These are phyloP conservation scores for Thinocorus orbignyianus DNA, from an alignment of 2,113 vertebrate genomes.

Conservation along the genomic window DNA sequence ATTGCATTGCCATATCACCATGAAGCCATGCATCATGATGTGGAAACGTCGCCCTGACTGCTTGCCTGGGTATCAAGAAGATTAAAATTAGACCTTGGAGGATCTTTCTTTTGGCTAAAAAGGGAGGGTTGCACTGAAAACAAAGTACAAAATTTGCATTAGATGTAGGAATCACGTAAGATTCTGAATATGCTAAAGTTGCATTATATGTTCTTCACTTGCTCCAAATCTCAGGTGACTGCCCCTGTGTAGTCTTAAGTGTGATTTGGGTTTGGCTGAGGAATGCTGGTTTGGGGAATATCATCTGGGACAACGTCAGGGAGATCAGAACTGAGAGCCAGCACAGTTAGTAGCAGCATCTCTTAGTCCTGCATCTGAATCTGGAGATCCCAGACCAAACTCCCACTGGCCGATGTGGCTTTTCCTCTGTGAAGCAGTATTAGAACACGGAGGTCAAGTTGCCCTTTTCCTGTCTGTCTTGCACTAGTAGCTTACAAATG, in stretches of 20 bases:
- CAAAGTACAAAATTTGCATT: background rate
- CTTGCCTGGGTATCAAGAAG: background rate
- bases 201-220: accelerated
- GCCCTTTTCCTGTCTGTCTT: background rate
- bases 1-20: background rate
- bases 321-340: background rate
- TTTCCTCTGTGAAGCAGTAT: background rate
- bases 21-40: background rate
- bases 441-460: background rate
- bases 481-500: background rate
- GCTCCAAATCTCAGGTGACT: background rate
- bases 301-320: too few relatives aligned
- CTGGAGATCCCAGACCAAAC: background rate
- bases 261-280: background rate
- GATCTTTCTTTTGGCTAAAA: background rate
- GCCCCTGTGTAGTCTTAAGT: background rate
- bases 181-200: background rate
- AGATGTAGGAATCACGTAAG: background rate
- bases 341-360: background rate
- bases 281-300: background rate
- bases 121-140: background rate
- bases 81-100: background rate
- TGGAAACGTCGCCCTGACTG: background rate
- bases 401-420: background rate
- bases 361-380: background rate